Percentiles rank a stretch among this genome's conserved stretches.
phyloP scores from a whole-genome alignment of 2,113 vertebrate species.

The Myiagra hebetior region DNA sequence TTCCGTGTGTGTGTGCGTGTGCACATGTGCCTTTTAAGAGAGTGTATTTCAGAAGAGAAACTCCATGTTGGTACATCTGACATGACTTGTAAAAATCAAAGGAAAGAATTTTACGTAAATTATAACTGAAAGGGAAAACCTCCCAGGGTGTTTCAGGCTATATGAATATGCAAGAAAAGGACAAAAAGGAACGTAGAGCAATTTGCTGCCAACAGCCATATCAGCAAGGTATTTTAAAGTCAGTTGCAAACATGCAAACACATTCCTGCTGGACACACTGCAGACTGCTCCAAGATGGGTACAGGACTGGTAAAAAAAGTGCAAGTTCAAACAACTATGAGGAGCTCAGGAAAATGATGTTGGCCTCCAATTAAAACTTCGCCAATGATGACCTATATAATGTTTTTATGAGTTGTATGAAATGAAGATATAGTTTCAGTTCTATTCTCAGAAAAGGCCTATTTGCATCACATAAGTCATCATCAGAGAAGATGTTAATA shows the following conservation, averaged over 20 bases:
- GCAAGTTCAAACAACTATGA: background rate
- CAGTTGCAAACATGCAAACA: background rate
- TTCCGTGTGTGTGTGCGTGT: background rate
- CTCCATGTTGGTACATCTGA: background rate
- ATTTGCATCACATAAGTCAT: background rate
- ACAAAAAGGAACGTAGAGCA: background rate
- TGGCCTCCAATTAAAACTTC: background rate
- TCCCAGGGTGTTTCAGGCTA: background rate
- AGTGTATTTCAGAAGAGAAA: background rate
- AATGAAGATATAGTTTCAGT: background rate
- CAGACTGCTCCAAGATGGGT: background rate
- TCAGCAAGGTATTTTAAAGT: background rate
- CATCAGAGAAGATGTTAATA: constrained; percentile 7
- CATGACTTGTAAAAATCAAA: background rate
- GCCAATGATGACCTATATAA: background rate
- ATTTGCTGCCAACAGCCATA: background rate
- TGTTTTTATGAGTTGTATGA: background rate
- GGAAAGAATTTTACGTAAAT: background rate
- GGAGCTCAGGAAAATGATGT: background rate
- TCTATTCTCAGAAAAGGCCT: background rate
- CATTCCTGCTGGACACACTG: background rate
- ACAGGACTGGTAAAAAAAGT: background rate
- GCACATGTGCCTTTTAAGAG: background rate
- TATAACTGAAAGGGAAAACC: background rate
- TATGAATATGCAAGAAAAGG: background rate